phyloP scores from a whole-genome alignment of 2,113 vertebrate genomes.

The Indri indri region DNA sequence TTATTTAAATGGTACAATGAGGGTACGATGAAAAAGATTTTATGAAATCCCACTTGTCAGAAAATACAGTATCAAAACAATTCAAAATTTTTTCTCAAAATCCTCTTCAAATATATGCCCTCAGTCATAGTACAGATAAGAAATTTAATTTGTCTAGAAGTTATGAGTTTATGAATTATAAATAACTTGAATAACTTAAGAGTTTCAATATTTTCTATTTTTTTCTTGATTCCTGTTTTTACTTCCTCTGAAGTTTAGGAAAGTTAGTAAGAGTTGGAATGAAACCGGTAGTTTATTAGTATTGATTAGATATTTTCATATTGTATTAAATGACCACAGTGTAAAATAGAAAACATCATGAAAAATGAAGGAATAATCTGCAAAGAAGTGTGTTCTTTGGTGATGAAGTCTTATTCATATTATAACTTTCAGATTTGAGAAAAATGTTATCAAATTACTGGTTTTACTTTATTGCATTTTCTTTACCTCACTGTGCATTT shows the following conservation, averaged over 20 bases:
- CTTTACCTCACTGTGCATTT: constrained; percentile 79
- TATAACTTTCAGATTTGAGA: constrained; percentile 67
- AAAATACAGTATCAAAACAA: constrained; percentile 17
- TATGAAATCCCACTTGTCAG: background rate
- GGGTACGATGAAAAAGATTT: constrained; percentile 53
- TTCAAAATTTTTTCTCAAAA: constrained; percentile 27
- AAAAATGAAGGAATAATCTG: constrained; percentile 68
- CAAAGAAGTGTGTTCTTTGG: constrained; percentile 53
- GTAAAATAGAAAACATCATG: constrained; percentile 22
- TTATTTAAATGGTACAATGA: constrained; percentile 4
- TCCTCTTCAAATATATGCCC: background rate
- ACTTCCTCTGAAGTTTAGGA: constrained; percentile 7
- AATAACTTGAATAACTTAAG: background rate
- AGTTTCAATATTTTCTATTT: background rate
- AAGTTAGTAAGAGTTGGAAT: constrained; percentile 8
- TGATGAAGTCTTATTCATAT: constrained; percentile 46
- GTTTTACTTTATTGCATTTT: constrained; percentile 81
- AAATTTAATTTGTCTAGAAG: constrained; percentile 50
- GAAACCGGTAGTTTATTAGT: background rate
- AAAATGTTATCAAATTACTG: constrained; percentile 72
- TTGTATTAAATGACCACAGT: constrained; percentile 31
- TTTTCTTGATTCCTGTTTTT: constrained; percentile 37
- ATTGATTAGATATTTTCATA: constrained; percentile 20
- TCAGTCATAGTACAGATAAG: constrained; percentile 29
- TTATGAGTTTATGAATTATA: background rate